These are phyloP conservation scores for Aphelenchoides bicaudatus DNA, from an alignment of 2,888 invertebrate genomes.

Conservation along the genomic window DNA sequence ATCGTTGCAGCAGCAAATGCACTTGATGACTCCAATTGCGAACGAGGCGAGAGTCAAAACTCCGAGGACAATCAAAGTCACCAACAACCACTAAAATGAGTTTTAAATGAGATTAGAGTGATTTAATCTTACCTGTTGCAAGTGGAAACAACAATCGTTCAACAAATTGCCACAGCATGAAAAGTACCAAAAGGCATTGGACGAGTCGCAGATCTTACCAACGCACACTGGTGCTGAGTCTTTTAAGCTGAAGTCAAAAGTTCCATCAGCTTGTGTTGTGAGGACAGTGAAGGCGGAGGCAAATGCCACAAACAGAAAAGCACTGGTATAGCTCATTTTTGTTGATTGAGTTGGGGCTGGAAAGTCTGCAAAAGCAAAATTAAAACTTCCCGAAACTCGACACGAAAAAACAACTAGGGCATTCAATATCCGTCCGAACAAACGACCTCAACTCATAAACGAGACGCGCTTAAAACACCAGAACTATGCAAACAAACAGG, in stretches of 20 bases:
- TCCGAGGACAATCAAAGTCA: constrained; percentile 14
- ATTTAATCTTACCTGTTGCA: constrained; percentile 14
- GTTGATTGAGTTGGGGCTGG: background rate
- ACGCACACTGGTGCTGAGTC: constrained; percentile 17
- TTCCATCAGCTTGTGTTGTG: background rate
- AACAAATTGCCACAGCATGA: constrained; percentile 12
- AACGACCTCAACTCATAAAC: too few relatives aligned
- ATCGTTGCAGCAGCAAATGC: constrained; percentile 19
- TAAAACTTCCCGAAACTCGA: background rate
- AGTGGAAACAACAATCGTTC: constrained; percentile 10
- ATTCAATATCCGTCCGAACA: too few relatives aligned
- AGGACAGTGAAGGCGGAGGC: background rate
- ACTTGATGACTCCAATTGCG: constrained; percentile 10
- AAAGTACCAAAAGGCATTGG: constrained; percentile 11
- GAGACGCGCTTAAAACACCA: too few relatives aligned
- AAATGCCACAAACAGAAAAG: too few relatives aligned
- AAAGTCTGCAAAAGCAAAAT: background rate
- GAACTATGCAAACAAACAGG: too few relatives aligned
- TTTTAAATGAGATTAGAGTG: background rate
- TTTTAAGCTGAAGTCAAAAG: constrained; percentile 10
- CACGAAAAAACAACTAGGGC: too few relatives aligned
- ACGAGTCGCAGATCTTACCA: constrained; percentile 15
- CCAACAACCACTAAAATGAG: background rate
- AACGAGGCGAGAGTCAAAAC: background rate
- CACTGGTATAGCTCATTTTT: background rate